Conservation (phyloP, 2,888 invertebrate species). For the Aspidiotus destructor region DNA sequence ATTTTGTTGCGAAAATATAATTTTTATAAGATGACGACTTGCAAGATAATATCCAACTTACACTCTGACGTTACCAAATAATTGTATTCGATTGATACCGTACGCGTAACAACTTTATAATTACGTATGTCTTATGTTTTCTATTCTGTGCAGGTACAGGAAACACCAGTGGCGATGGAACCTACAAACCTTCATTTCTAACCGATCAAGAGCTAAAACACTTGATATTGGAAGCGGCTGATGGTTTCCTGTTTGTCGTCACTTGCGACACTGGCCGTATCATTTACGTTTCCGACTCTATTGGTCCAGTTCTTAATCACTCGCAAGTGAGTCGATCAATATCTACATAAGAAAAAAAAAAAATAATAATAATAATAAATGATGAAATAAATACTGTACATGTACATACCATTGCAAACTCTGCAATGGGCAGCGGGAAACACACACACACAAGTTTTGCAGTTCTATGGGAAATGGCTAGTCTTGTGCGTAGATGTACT, state of each 20-base stretch:
- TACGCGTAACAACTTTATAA: background rate
- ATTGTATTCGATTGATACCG: background rate
- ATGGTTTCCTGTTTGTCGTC: slow-evolving; percentile 93
- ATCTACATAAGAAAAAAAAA: too few species aligned
- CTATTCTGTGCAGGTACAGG: slow-evolving; percentile 64
- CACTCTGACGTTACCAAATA: background rate
- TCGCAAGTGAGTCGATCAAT: slow-evolving; percentile 55
- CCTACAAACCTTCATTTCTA: slow-evolving; percentile 96
- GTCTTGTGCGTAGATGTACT: too few species aligned
- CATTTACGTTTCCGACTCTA: slow-evolving; percentile 97
- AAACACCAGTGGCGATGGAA: slow-evolving; percentile 90
- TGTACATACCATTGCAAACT: too few species aligned
- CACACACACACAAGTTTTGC: too few species aligned
- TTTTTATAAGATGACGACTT: too few species aligned
- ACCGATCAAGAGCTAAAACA: slow-evolving; percentile 99
- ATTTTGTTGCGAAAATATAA: too few species aligned
- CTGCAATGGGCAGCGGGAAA: too few species aligned
- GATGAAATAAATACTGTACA: too few species aligned
- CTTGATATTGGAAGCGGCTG: slow-evolving; percentile 95
- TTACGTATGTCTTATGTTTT: background rate
- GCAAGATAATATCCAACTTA: background rate
- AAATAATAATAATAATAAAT: too few species aligned
- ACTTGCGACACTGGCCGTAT: slow-evolving; percentile 95
- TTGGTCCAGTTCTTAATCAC: slow-evolving; percentile 93
- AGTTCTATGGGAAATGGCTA: too few species aligned